Conservation (phyloP, 2,113 vertebrate species). For the Asarcornis scutulata region DNA sequence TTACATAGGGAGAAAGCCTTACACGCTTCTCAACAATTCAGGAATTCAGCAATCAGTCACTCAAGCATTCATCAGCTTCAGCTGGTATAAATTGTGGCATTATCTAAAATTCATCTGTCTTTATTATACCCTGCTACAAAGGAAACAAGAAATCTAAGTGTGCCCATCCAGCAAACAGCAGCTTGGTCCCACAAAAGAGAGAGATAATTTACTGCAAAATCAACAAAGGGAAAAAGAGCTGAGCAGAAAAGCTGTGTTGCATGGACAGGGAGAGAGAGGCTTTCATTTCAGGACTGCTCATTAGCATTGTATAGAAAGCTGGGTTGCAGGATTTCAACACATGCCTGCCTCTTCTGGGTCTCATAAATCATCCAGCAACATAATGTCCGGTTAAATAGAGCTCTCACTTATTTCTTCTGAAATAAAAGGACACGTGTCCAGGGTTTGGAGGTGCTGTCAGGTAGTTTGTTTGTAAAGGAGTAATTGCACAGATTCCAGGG, state of each 20-base stretch:
- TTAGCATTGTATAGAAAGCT: neutral
- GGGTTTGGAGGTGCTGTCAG: neutral
- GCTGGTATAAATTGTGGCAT: conserved; percentile 58
- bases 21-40: conserved; percentile 24
- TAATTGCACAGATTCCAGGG: neutral
- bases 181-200: conserved; percentile 56
- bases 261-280: conserved; percentile 19
- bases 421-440: neutral
- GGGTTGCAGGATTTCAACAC: neutral
- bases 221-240: conserved; percentile 62
- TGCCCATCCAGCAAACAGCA: conserved; percentile 71
- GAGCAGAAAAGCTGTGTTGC: conserved; percentile 47
- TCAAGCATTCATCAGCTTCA: conserved; percentile 63
- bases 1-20: conserved; percentile 58
- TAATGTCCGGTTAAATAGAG: neutral
- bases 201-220: conserved; percentile 68
- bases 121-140: conserved; percentile 69
- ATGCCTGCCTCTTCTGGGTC: neutral
- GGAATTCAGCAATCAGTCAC: conserved; percentile 53
- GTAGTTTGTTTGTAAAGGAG: neutral
- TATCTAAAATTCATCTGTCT: conserved; percentile 69
- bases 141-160: conserved; percentile 55
- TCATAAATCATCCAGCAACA: neutral
- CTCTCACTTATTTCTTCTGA: neutral
- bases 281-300: conserved; percentile 46